Evolutionary conservation across 2,797 vertebrate species (phyloP), one percentile per base, ranked within the genome.

Genomic region (Uromys caudimaculatus): DNA sequence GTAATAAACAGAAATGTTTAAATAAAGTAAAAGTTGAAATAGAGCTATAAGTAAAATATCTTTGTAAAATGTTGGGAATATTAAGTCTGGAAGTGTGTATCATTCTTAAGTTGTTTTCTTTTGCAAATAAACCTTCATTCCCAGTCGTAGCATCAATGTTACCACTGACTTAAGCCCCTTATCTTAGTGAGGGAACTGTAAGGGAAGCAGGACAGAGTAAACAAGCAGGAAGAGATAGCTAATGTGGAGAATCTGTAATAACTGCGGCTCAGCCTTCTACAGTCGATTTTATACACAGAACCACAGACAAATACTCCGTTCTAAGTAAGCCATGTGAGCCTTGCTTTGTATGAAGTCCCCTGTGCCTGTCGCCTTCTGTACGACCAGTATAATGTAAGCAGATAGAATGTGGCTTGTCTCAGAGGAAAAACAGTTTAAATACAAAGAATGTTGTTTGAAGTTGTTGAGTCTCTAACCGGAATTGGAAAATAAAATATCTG

Each of bases 401-500:
- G 62, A 52, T 44, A 38, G n/a, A 38, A 41, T 64, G 47, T 0
- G 3, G 27, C 44, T 90, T 91, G 52, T 56, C 77, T 93, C 69
- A 89, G 84, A 79, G 95, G 62, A 86, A 94, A 94, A 83, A 76
- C 47, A 67, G 14, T 94, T 78, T 78, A 93, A 85, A 44, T 71
- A 71, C 69, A 69, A 91, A 38, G 85, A 92, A 78, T 95, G 82
- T 91, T 91, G 60, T 77, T 97, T 86, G 86, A 73, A 47, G 78
- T 89, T 97, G 60, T 97, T 85, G 95, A 96, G 41, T 92, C 1
- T 54, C 71, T 97, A 85, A 50, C 3, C 62, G 93, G 93, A 94
- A 86, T 94, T 90, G 95, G 92, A 97, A 97, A 98, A 97, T 98
- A 98, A 98, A 98, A 90, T 96, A 94, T 98, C 96, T 98, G 97